Base-by-base conservation (phyloP, 2,797 vertebrate species). In the Pampus argenteus region DNA sequence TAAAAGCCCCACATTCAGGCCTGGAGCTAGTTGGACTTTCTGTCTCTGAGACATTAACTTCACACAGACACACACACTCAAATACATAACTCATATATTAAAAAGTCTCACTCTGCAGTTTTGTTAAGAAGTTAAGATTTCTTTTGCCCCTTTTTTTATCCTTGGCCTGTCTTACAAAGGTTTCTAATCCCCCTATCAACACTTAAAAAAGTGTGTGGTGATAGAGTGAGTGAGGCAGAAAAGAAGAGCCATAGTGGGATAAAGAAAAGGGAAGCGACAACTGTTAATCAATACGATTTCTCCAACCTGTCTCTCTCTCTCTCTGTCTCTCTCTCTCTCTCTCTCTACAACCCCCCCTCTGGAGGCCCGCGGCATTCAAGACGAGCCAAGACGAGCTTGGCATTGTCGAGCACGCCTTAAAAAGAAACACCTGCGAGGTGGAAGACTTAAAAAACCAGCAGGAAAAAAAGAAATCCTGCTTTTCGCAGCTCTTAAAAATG, bases 371-470 rank as follows among this genome's bases (percentile, higher is more conserved):
- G 78, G 89, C 90, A 93, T 93, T 92, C 88, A 92, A 90, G 89
- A 90, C 79, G 84, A 92, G 90, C 91, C 92, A 92, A 92, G 89
- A 89, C 78, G 87, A 89, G 87, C 89, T 93, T 93, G 92, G 92
- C 91, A 90, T 93, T 90, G 91, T 92, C 78, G 76, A 92, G 89
- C 81, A 90, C 74, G 88, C 90, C 89, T 92, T 92, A 91, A 93
- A 93, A 92, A 91, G 90, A 93, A 93, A 93, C 92, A 93, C 92
- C 92, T 93, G 93, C 91, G 91, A 93, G 88, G 92, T 92, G 88
- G 91, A 91, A 90, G 88, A 92, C 90, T 89, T 89, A 69, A 90
- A 91, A 92, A 91, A 93, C 72, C 62, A 82, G 56, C 56, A 84
- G 26, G 81, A 74, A 74, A 86, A 86, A 91, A 88, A n/a, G n/a